Percentiles rank a stretch among this genome's conserved stretches.
Conservation (phyloP, 2,888 invertebrate genomes). For the Drosophila acutilabella region DNA sequence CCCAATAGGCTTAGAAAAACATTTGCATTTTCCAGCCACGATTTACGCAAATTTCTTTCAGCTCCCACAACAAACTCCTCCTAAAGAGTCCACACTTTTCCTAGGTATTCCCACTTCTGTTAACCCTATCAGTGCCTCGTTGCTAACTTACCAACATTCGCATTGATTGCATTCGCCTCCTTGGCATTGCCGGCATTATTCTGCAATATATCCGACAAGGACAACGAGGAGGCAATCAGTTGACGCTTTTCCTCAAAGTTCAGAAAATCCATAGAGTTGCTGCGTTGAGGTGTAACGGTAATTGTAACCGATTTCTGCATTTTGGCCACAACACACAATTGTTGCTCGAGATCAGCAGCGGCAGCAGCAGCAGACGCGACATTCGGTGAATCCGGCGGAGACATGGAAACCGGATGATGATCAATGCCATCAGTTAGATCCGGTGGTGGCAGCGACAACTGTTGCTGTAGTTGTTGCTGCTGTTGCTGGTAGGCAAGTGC, state of each 20-base stretch:
- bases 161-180: slow-evolving; percentile 85
- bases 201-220: slow-evolving; percentile 93
- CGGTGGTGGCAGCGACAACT: slow-evolving; percentile 61
- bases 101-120: background rate
- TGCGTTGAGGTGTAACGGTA: slow-evolving; percentile 89
- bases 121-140: background rate
- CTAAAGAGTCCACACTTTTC: no score
- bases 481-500: slow-evolving; percentile 50
- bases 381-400: slow-evolving; percentile 71
- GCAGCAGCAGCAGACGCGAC: slow-evolving; percentile 55
- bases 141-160: slow-evolving; percentile 82
- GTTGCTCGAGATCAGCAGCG: slow-evolving; percentile 76
- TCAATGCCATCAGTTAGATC: slow-evolving; percentile 78
- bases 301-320: slow-evolving; percentile 88
- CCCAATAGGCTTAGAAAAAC: no score
- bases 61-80: no score
- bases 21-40: no score
- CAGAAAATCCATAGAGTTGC: slow-evolving; percentile 94
- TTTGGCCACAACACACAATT: slow-evolving; percentile 84
- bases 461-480: slow-evolving; percentile 55
- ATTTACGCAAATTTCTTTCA: no score
- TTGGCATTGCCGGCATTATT: slow-evolving; percentile 86
- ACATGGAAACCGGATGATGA: slow-evolving; percentile 59
- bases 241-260: slow-evolving; percentile 96
- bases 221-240: slow-evolving; percentile 94